A percentile compares a stretch with the other conserved stretches of the same genome.
phyloP scores from a whole-genome alignment of 2,888 invertebrate species.

The Nomada goodeniana region DNA sequence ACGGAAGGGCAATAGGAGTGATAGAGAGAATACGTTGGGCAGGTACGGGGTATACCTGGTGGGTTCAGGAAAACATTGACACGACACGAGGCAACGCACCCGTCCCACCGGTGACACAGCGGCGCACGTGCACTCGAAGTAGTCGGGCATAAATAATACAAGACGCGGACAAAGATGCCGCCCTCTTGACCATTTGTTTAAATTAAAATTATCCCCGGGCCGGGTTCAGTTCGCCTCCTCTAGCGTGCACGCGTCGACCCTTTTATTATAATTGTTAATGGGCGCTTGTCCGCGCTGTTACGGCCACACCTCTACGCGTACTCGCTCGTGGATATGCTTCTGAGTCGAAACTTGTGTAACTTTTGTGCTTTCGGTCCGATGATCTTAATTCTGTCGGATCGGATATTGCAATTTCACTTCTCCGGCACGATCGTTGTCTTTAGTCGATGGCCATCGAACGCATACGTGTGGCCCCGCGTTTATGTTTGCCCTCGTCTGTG shows the following conservation, averaged over 20 bases:
- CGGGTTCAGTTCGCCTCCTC: conserved; percentile 45
- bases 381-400: no score
- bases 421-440: no score
- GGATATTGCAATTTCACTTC: no score
- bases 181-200: conserved; percentile 84
- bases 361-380: no score
- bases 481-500: no score
- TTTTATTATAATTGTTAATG: conserved; percentile 82
- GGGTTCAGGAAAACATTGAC: conserved; percentile 80
- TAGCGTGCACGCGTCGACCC: conserved; percentile 56
- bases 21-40: conserved; percentile 36
- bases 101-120: conserved; percentile 82
- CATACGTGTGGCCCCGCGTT: no score
- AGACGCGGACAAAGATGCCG: conserved; percentile 84
- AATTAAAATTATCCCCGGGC: conserved; percentile 83
- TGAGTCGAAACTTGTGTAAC: neutral
- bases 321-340: neutral
- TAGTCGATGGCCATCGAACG: no score
- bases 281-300: conserved; percentile 63
- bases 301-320: conserved; percentile 18
- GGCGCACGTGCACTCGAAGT: conserved; percentile 83
- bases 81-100: conserved; percentile 77
- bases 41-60: conserved; percentile 73
- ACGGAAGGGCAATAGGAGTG: conserved; percentile 18
- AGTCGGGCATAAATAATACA: conserved; percentile 84